Conservation (phyloP, 2,888 invertebrate species). For the Elmis aenea region DNA sequence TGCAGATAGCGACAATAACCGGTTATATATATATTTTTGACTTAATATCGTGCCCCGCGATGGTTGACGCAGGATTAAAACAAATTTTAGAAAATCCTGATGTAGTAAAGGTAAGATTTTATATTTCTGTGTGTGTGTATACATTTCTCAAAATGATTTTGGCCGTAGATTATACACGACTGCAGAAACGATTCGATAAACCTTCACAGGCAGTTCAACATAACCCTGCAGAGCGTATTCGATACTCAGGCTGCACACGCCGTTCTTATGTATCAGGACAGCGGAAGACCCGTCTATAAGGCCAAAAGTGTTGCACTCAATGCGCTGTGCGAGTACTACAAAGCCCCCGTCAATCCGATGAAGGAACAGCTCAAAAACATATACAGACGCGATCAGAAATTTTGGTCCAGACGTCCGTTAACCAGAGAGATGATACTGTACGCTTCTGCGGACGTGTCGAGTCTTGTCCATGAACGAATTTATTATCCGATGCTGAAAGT, state of each 20-base stretch:
- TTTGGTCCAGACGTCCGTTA: slow-evolving; percentile 85
- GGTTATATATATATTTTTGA: slow-evolving; percentile 86
- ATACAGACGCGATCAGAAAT: slow-evolving; percentile 73
- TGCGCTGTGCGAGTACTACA: slow-evolving; percentile 84
- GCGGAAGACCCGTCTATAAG: slow-evolving; percentile 87
- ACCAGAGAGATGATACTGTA: slow-evolving; percentile 88
- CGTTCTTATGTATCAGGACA: slow-evolving; percentile 84
- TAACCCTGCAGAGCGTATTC: slow-evolving; percentile 78
- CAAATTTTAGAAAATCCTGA: slow-evolving; percentile 73
- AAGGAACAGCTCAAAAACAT: slow-evolving; percentile 87
- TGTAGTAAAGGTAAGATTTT: slow-evolving; percentile 67
- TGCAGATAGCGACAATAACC: slow-evolving; percentile 77
- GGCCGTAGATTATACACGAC: slow-evolving; percentile 85
- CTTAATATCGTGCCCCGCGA: slow-evolving; percentile 75
- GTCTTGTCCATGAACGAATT: slow-evolving; percentile 79
- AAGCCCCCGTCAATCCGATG: slow-evolving; percentile 82
- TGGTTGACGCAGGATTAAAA: slow-evolving; percentile 77
- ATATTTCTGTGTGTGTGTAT: background rate
- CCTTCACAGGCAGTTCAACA: slow-evolving; percentile 79
- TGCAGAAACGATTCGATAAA: slow-evolving; percentile 88
- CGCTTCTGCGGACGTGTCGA: slow-evolving; percentile 83
- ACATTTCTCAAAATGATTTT: too few species aligned
- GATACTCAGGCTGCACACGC: slow-evolving; percentile 86
- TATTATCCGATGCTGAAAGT: slow-evolving; percentile 68
- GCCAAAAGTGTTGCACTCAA: slow-evolving; percentile 90